Evolutionary conservation across 2,113 vertebrate genomes (phyloP), one percentile per base, ranked within the genome.

Genomic region (Dolichallabes microphthalmus): DNA sequence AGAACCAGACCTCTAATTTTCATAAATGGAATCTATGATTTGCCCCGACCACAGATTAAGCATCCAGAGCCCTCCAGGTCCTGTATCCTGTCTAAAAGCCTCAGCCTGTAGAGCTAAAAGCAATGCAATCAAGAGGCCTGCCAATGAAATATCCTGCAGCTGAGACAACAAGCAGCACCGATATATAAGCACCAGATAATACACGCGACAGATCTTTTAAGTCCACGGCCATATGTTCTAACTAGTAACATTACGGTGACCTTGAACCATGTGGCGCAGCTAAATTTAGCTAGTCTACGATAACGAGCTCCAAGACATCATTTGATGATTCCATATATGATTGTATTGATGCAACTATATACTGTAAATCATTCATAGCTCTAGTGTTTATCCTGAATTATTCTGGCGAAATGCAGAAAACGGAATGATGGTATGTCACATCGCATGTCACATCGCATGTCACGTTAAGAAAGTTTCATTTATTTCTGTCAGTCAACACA

Each of bases 401-500:
- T 50, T n/a, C 77, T 25, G 66, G 53, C 53, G 5, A 60, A 58
- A 77, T 25, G n/a, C 20, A 66, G 74, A 64, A n/a, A 77, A 87
- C 83, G 86, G 73, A 71, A 27, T 58, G 52, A 71, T 14, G 80
- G 20, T 25, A 14, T 20, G 19, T 68, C 30, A 39, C 13, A 19
- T 45, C 58, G 52, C 87, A 14, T 20, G 19, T 68, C 30, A 39
- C 13, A 19, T 45, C 58, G 52, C 87, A 88, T 85, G 79, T 86
- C 86, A 90, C 89, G 85, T 84, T 90, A 80, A 82, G 80, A 55
- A 87, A 86, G 88, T 92, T 92, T 91, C 91, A 93, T 93, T 91
- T 88, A 92, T 93, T 91, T 91, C 88, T 88, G 85, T 90, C 91
- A 91, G 88, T 91, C 84, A 82, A 45, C 76, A 79, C 87, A 87